These are phyloP conservation scores for Megaceryle alcyon DNA, from an alignment of 2,797 vertebrate species.

Conservation along the genomic window DNA sequence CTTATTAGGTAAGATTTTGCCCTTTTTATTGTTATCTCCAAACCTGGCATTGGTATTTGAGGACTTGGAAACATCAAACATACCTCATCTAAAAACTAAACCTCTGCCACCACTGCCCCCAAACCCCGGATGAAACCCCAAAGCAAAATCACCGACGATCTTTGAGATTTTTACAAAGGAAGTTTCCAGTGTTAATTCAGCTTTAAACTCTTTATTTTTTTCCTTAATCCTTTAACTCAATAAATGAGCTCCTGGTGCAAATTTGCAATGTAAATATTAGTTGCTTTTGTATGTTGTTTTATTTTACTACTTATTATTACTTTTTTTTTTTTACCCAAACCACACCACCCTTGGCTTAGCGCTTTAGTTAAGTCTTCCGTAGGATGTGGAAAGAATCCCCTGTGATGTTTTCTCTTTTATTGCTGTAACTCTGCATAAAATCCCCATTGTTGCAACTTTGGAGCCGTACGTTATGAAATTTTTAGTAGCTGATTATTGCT, in stretches of 20 bases:
- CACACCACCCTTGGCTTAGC: rapidly evolving
- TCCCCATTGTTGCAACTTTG: background rate
- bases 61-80: no score
- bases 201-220: background rate
- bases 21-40: no score
- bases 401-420: background rate
- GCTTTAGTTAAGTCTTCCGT: background rate
- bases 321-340: background rate
- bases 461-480: background rate
- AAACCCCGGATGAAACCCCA: no score
- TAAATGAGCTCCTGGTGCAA: background rate
- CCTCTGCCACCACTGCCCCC: no score
- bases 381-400: background rate
- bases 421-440: background rate
- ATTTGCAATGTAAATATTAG: background rate
- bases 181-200: background rate
- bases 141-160: rapidly evolving
- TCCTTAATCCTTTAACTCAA: background rate
- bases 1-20: no score
- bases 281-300: background rate
- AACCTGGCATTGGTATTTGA: no score
- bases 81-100: no score
- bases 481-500: background rate
- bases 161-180: no score
- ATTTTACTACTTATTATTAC: background rate